Base-by-base conservation (phyloP, 2,797 vertebrate genomes). In the Catharus ustulatus region DNA sequence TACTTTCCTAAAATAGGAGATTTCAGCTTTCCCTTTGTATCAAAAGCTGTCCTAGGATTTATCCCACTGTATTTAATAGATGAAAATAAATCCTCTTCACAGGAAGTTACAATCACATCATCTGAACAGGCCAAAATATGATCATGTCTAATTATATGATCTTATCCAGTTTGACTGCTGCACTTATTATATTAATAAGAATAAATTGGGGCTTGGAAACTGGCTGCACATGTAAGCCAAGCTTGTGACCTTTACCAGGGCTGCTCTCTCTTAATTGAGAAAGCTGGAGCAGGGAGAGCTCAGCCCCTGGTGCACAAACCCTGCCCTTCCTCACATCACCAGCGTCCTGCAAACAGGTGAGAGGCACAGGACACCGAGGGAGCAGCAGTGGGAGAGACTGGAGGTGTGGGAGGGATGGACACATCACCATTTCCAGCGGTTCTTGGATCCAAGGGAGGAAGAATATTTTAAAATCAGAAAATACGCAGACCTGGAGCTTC, bases 151-250 rank as follows among this genome's bases (percentile, higher is more conserved):
- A 91, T 95, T 87, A 81, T 57, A 62, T 96, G 95, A 96, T 97
- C 86, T 96, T 87, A 94, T 91, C 87, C 45, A 42, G 86, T 88
- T 82, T 90, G 97, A 97, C 97, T 96, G 97, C 93, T 97, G 95
- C 93, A 93, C 97, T 97, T 97, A 97, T 97, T 97, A 96, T 90
- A 97, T 97, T 98, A 98, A 98, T 98, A 96, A 97, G 97, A 94
- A 97, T 94, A 93, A 98, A 96, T 93, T 95, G 93, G 96, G 81
- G 75, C 94, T 97, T 55, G 71, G 90, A 89, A 89, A 52, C 81
- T 83, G 73, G 85, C 94, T 22, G 55, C 84, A 69, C 77, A 76
- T 32, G 71, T 71, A 67, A 94, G 90, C 90, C 49, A 15, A 55
- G 62, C 64, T 38, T 40, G 62, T 87, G 89, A 95, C 89, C 94